A percentile compares a stretch with the other conserved stretches of the same genome.
phyloP scores from a whole-genome alignment of 2,888 invertebrate genomes.

The Sepioteuthis lessoniana region DNA sequence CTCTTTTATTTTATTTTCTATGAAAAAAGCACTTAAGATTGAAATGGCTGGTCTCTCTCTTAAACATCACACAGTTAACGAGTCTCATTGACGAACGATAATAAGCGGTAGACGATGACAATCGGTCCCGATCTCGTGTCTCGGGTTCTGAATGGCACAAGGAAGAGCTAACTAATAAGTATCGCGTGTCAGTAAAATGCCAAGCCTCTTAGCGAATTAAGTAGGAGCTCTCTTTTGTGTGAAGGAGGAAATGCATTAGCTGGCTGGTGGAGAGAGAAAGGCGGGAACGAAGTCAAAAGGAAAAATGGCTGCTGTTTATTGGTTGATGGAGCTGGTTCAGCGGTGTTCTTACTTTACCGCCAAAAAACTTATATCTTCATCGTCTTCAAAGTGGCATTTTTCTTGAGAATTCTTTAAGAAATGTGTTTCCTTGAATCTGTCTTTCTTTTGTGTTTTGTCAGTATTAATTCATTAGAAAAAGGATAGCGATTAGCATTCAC shows the following conservation, averaged over 20 bases:
- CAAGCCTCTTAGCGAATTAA: constrained; percentile 10
- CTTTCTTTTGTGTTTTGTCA: not conserved
- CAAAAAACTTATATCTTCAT: not conserved
- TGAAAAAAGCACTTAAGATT: constrained; percentile 25
- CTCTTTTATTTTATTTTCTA: not conserved
- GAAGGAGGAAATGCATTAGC: constrained; percentile 33
- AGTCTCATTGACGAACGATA: not conserved
- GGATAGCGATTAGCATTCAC: not conserved
- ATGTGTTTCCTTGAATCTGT: not conserved
- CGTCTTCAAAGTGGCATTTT: not conserved
- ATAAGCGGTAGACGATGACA: constrained; percentile 33
- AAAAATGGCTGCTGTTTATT: not conserved
- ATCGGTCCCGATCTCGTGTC: constrained; percentile 12
- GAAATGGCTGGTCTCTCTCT: not conserved
- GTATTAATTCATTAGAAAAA: not conserved
- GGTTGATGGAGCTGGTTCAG: not conserved
- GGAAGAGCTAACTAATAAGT: not conserved
- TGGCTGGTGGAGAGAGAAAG: not conserved
- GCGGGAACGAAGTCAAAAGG: not conserved
- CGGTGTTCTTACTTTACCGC: not conserved
- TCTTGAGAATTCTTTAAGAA: constrained; percentile 5
- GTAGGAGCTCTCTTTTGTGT: not conserved
- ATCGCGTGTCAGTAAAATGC: constrained; percentile 20
- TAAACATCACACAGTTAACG: not conserved
- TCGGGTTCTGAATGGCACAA: not conserved